phyloP scores from a whole-genome alignment of 2,888 invertebrate species.

The Amphipyra tragopoginis region DNA sequence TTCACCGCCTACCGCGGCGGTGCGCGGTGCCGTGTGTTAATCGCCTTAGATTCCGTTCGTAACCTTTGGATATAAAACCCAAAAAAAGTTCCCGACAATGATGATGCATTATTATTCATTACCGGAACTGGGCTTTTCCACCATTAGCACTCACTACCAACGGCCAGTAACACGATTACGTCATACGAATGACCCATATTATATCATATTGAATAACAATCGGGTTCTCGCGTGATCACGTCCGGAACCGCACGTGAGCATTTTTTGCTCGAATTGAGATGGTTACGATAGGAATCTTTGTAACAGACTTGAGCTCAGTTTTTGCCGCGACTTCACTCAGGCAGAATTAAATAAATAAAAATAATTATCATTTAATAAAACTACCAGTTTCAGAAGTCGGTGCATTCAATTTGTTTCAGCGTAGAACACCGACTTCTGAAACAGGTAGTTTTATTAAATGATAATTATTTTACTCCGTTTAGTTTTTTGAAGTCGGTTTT shows the following conservation, averaged over 20 bases:
- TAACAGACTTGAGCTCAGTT: not conserved
- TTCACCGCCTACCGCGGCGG: too few species aligned
- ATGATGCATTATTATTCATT: not conserved
- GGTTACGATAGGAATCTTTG: not conserved
- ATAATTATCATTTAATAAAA: too few species aligned
- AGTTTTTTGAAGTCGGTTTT: too few species aligned
- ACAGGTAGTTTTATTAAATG: too few species aligned
- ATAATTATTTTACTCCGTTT: too few species aligned
- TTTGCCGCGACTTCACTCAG: not conserved
- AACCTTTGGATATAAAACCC: too few species aligned
- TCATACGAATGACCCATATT: slow-evolving; percentile 1
- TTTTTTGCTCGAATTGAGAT: slow-evolving; percentile 18
- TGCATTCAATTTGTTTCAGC: too few species aligned
- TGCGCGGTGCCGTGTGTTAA: too few species aligned
- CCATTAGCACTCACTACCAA: not conserved
- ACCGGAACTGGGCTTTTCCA: slow-evolving; percentile 2
- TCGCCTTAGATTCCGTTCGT: too few species aligned
- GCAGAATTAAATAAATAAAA: not conserved
- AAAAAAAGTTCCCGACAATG: not conserved
- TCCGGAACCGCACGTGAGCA: slow-evolving; percentile 14
- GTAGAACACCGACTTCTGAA: too few species aligned
- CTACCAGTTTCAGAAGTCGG: too few species aligned
- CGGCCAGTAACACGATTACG: not conserved
- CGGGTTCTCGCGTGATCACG: slow-evolving; percentile 4
- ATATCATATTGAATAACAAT: slow-evolving; percentile 7